phyloP scores from a whole-genome alignment of 1,140 invertebrate genomes.

The Trachymyrmex septentrionalis region DNA sequence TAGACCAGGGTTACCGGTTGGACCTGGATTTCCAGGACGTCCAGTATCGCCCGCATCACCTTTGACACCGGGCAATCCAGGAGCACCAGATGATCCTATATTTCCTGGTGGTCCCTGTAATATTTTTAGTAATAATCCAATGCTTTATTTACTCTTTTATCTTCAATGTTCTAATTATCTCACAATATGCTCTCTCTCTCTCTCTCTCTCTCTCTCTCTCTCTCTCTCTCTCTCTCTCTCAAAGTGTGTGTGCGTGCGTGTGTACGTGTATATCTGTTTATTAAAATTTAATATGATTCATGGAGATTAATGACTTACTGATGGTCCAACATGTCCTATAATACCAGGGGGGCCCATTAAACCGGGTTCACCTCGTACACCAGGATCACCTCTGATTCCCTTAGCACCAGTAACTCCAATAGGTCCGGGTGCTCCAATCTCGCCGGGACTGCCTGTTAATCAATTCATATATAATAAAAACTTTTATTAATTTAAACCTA shows the following conservation, averaged over 20 bases:
- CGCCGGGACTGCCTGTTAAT: constrained; percentile 86
- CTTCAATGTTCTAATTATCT: not conserved
- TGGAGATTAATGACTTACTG: constrained; percentile 59
- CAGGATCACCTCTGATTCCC: constrained; percentile 91
- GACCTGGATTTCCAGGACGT: constrained; percentile 89
- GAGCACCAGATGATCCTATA: constrained; percentile 87
- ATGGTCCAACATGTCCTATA: constrained; percentile 70
- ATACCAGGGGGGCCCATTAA: constrained; percentile 85
- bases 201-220: too few relatives aligned
- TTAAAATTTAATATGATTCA: constrained; percentile 17
- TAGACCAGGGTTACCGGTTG: constrained; percentile 90
- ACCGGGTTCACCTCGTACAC: constrained; percentile 91
- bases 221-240: too few relatives aligned
- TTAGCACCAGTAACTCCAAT: constrained; percentile 90
- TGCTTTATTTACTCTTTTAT: not conserved
- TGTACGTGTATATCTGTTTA: not conserved
- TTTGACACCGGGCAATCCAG: constrained; percentile 91
- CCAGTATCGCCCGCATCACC: constrained; percentile 92
- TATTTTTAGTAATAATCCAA: not conserved
- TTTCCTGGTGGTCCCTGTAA: constrained; percentile 89
- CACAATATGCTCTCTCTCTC: too few relatives aligned
- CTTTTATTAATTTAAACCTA: too few relatives aligned
- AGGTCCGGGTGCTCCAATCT: constrained; percentile 89
- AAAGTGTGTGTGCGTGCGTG: too few relatives aligned
- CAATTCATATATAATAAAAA: not conserved